phyloP scores from a whole-genome alignment of 2,888 invertebrate species.

The Epiblema foenella region DNA sequence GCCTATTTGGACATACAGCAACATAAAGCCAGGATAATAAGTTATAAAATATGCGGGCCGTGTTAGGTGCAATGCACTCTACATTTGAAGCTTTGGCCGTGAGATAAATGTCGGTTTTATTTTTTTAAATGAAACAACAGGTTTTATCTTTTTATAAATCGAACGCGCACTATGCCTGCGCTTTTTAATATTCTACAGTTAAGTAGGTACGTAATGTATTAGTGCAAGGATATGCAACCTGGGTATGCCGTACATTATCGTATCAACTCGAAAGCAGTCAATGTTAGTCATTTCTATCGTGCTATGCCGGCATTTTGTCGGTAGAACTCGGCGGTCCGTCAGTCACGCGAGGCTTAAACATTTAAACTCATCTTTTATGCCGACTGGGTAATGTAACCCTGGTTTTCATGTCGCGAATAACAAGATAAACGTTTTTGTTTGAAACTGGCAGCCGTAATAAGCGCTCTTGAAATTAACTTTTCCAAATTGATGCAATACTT shows the following conservation, averaged over 20 bases:
- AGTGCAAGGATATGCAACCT: constrained; percentile 8
- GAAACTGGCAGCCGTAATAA: constrained; percentile 18
- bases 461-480: background rate
- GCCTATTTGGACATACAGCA: constrained; percentile 49
- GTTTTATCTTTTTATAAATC: constrained; percentile 22
- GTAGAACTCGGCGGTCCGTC: constrained; percentile 54
- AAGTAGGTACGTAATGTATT: background rate
- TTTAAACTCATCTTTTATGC: constrained; percentile 41
- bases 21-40: constrained; percentile 43
- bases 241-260: constrained; percentile 17
- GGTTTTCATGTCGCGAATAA: constrained; percentile 40
- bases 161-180: background rate
- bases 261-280: constrained; percentile 37
- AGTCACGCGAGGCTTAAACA: constrained; percentile 46
- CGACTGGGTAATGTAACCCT: constrained; percentile 33
- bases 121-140: constrained; percentile 29
- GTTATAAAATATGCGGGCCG: constrained; percentile 49
- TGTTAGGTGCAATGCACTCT: constrained; percentile 49
- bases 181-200: constrained; percentile 13
- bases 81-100: constrained; percentile 43
- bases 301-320: constrained; percentile 48
- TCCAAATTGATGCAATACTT: background rate
- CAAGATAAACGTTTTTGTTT: constrained; percentile 32
- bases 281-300: constrained; percentile 44
- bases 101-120: constrained; percentile 40